These are phyloP conservation scores for Mimas tiliae DNA, from an alignment of 2,888 invertebrate species.

Conservation along the genomic window DNA sequence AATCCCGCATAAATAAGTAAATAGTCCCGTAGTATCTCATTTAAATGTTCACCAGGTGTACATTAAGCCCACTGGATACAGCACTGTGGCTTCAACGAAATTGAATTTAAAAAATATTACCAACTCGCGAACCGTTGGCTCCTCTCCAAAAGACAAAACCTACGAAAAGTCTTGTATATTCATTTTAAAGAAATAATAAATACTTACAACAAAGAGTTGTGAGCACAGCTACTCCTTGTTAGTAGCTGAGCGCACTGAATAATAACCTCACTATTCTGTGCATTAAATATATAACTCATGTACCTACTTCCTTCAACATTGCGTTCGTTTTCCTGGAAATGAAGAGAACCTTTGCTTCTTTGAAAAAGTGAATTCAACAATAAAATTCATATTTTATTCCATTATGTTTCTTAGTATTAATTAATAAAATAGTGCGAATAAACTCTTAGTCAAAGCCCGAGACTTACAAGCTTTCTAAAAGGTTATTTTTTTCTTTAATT, in stretches of 20 bases:
- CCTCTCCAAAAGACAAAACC: slow-evolving; percentile 80
- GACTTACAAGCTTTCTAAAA: not conserved
- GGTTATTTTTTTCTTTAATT: slow-evolving; percentile 9
- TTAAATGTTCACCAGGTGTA: slow-evolving; percentile 81
- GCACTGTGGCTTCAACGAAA: slow-evolving; percentile 80
- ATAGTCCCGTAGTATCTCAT: slow-evolving; percentile 73
- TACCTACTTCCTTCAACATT: not conserved
- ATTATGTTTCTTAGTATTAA: not conserved
- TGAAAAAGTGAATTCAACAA: slow-evolving; percentile 1
- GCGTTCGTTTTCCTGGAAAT: slow-evolving; percentile 3
- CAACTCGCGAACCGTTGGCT: slow-evolving; percentile 77
- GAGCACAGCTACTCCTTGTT: slow-evolving; percentile 53
- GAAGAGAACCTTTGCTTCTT: not conserved
- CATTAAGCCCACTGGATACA: slow-evolving; percentile 80
- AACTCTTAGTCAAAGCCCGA: not conserved
- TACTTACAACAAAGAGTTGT: slow-evolving; percentile 56
- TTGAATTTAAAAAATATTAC: slow-evolving; percentile 85
- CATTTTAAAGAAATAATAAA: slow-evolving; percentile 78
- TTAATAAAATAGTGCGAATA: not conserved
- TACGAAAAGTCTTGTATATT: slow-evolving; percentile 74
- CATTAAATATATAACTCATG: slow-evolving; percentile 16
- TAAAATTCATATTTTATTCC: not conserved
- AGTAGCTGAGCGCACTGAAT: slow-evolving; percentile 50
- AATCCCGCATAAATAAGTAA: slow-evolving; percentile 64
- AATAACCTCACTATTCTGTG: slow-evolving; percentile 36